Conservation (phyloP, 2,888 invertebrate genomes). For the Nebria salina region DNA sequence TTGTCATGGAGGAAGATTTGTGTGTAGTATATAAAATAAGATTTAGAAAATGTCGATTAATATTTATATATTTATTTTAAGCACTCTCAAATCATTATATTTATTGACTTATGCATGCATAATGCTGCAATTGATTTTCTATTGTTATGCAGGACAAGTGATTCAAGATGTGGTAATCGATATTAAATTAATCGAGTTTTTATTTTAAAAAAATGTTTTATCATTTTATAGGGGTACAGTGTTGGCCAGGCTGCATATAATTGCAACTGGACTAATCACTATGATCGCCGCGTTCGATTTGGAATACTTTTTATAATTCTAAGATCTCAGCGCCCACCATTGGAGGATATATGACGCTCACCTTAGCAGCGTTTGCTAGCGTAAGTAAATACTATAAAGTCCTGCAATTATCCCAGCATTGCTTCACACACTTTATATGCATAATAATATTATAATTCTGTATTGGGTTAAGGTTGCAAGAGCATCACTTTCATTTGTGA, state of each 20-base stretch:
- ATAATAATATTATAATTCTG: neutral
- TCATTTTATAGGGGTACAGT: conserved; percentile 12
- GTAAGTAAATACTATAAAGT: conserved; percentile 3
- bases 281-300: conserved; percentile 12
- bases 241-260: conserved; percentile 27
- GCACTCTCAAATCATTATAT: conserved; percentile 2
- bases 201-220: neutral
- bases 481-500: neutral
- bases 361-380: conserved; percentile 16
- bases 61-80: conserved; percentile 17
- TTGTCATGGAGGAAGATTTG: conserved; percentile 23
- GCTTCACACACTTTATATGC: too few species aligned
- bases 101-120: neutral
- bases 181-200: neutral
- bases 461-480: neutral
- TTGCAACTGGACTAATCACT: neutral
- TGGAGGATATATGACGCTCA: conserved; percentile 26
- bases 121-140: conserved; percentile 25
- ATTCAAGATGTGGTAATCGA: conserved; percentile 27
- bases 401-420: too few species aligned
- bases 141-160: conserved; percentile 31
- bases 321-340: conserved; percentile 16
- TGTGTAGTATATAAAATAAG: neutral
- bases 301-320: conserved; percentile 11
- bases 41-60: neutral